phyloP scores from a whole-genome alignment of 2,888 invertebrate species.

The Neoaliturus tenellus region DNA sequence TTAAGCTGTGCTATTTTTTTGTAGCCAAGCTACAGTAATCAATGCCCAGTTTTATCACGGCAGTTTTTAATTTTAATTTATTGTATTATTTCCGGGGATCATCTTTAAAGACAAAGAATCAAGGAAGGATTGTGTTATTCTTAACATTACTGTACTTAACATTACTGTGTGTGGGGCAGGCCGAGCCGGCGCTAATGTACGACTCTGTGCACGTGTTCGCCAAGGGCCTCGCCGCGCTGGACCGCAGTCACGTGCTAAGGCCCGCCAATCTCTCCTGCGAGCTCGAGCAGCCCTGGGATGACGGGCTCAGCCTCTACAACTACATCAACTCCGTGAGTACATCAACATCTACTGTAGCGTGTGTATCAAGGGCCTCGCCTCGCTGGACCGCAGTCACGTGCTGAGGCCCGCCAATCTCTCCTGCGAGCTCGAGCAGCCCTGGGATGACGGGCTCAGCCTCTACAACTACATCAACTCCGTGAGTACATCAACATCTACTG shows the following conservation, averaged over 20 bases:
- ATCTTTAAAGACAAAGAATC: too few relatives aligned
- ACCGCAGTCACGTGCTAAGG: constrained; percentile 77
- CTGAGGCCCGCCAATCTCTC: constrained; percentile 81
- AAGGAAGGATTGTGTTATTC: too few relatives aligned
- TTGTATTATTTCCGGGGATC: too few relatives aligned
- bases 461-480: too few relatives aligned
- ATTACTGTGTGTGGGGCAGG: constrained; percentile 76
- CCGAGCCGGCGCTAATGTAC: constrained; percentile 90
- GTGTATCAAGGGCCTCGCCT: constrained; percentile 84
- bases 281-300: constrained; percentile 85
- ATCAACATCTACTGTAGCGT: too few relatives aligned
- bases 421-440: constrained; percentile 86
- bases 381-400: constrained; percentile 82
- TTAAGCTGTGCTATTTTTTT: too few relatives aligned
- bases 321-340: too few relatives aligned
- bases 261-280: constrained; percentile 88
- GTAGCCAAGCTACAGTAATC: too few relatives aligned
- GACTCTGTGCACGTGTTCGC: constrained; percentile 91
- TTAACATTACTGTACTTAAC: too few relatives aligned
- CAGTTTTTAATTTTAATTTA: too few relatives aligned
- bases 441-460: constrained; percentile 86
- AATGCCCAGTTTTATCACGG: too few relatives aligned
- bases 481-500: too few relatives aligned
- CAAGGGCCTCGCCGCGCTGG: constrained; percentile 82
- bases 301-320: constrained; percentile 84